Evolutionary conservation across 2,113 vertebrate genomes (phyloP), one percentile per base, ranked within the genome.

Genomic region (Xiphorhynchus elegans): DNA sequence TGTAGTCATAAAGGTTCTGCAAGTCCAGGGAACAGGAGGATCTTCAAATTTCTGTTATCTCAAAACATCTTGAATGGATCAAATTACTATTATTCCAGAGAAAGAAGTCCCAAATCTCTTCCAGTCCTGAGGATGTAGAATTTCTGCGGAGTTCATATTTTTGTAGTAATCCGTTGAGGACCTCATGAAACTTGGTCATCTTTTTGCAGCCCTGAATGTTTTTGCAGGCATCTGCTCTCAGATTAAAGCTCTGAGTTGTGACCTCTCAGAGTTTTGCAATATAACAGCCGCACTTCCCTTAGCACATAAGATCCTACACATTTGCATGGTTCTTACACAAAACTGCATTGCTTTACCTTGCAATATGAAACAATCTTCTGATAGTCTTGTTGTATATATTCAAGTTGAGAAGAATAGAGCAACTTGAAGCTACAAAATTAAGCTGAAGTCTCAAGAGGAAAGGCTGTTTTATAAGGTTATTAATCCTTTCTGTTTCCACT

Each of bases 401-500:
- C 55, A 80, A 53, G 7, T 42, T 77, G 55, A 83, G 83, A 91
- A 85, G 17, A 55, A 50, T 44, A 67, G 21, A 80, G 5, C 4
- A 14, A 66, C 39, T 86, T 73, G 37, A 12, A 85, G 75, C 23
- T 64, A 33, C 28, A 89, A 87, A 94, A 91, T 84, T 84, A 79
- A 60, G 37, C 44, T 68, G 19, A 87, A 82, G 26, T 81, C 62
- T 92, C 84, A 59, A 78, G 83, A 68, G 83, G 70, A 89, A 89
- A n/a, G 10, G 13, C 17, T 89, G 24, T 68, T 94, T 87, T 76
- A 21, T 76, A 66, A 79, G 9, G 28, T 93, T 94, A 87, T 76
- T 95, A 95, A 97, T 92, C 28, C 77, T 94, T 95, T 62, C 74
- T 87, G 49, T 91, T 96, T 92, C 64, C 44, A 68, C 31, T 75